Evolutionary conservation across 1,140 invertebrate species (phyloP).

Genomic region (Bemisia tabaci): DNA sequence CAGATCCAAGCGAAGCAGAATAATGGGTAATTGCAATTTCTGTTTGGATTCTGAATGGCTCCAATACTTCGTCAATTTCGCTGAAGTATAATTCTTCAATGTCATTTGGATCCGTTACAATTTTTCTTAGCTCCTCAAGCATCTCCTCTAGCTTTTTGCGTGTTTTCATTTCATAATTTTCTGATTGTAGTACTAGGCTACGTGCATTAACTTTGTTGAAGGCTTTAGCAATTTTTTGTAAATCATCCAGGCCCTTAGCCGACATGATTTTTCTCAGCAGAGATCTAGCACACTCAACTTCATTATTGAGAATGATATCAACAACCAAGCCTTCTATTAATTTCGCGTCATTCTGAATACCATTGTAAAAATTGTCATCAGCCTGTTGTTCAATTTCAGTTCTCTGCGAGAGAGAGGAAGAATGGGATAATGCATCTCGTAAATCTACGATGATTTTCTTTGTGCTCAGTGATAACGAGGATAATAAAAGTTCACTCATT

Average conservation of each 20-base stretch:
- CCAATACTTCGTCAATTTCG: too few relatives aligned
- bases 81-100: too few relatives aligned
- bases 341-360: slow-evolving; percentile 4
- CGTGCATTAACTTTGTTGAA: too few relatives aligned
- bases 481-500: slow-evolving; percentile 2
- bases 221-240: too few relatives aligned
- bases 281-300: not conserved
- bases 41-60: too few relatives aligned
- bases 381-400: slow-evolving; percentile 3
- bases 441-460: slow-evolving; percentile 1
- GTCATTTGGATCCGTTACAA: too few relatives aligned
- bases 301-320: not conserved
- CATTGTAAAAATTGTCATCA: not conserved
- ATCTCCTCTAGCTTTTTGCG: not conserved
- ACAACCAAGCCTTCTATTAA: not conserved
- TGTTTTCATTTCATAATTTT: not conserved
- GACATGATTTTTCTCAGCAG: not conserved
- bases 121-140: too few relatives aligned
- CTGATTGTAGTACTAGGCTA: too few relatives aligned
- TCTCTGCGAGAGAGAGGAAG: not conserved
- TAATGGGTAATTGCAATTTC: too few relatives aligned
- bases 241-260: too few relatives aligned
- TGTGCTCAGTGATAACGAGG: not conserved
- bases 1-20: too few relatives aligned
- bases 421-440: slow-evolving; percentile 6